Evolutionary conservation across 2,797 vertebrate species (phyloP).

Genomic region (Dallia pectoralis): DNA sequence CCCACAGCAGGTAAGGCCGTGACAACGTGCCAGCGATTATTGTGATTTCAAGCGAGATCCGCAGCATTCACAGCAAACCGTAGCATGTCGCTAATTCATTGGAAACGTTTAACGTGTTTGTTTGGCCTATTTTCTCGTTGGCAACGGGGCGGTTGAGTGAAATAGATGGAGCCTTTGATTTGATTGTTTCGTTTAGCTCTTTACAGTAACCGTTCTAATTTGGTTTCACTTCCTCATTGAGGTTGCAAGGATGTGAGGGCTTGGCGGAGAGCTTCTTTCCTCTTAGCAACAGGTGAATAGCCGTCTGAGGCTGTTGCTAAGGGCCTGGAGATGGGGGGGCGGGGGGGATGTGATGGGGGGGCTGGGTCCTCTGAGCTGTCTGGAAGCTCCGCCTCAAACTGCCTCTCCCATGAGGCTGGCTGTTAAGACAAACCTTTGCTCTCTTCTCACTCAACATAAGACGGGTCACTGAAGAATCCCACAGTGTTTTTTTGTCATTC

Average conservation of each 20-base stretch:
- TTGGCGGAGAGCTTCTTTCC: slow-evolving; percentile 22
- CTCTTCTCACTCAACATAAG: neutral
- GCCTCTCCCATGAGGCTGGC: neutral
- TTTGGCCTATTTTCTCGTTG: neutral
- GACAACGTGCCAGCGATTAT: slow-evolving; percentile 8
- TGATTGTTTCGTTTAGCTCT: neutral
- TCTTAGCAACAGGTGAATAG: slow-evolving; percentile 54
- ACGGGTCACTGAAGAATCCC: slow-evolving; percentile 1
- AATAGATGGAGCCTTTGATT: slow-evolving; percentile 4
- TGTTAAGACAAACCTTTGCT: neutral
- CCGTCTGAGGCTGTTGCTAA: slow-evolving; percentile 50
- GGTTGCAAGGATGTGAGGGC: slow-evolving; percentile 35
- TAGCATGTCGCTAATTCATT: slow-evolving; percentile 2
- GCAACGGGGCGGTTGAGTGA: slow-evolving; percentile 3
- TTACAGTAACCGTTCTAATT: slow-evolving; percentile 9
- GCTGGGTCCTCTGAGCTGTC: slow-evolving; percentile 31
- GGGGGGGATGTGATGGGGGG: slow-evolving; percentile 18
- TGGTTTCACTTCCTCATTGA: slow-evolving; percentile 31
- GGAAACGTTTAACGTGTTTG: neutral
- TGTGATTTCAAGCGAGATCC: slow-evolving; percentile 7
- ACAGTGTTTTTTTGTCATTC: neutral
- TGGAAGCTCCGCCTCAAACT: slow-evolving; percentile 26
- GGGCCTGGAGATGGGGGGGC: slow-evolving; percentile 33
- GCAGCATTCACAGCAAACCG: neutral
- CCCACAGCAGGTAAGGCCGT: slow-evolving; percentile 31